These are phyloP conservation scores for Marisa cornuarietis DNA, from an alignment of 1,140 invertebrate species.

Conservation along the genomic window DNA sequence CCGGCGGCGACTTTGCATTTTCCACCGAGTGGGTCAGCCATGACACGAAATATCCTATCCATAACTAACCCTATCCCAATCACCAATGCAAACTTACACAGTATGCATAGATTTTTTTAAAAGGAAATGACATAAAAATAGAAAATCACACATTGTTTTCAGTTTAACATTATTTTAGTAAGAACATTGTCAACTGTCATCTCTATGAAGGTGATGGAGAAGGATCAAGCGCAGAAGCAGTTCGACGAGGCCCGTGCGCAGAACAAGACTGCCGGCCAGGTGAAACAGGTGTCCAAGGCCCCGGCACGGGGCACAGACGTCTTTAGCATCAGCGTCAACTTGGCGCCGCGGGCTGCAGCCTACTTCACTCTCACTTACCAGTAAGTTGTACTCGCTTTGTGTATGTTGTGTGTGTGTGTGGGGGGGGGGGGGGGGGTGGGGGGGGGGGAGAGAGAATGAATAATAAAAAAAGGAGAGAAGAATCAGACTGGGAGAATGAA, in stretches of 20 bases:
- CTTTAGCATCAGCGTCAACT: slow-evolving; percentile 34
- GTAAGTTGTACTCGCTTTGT: not conserved
- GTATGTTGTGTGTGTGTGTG: too few relatives aligned
- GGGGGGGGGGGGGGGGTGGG: too few relatives aligned
- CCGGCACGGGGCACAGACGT: slow-evolving; percentile 33
- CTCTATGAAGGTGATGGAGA: slow-evolving; percentile 43
- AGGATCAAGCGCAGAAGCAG: slow-evolving; percentile 45
- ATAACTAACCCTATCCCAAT: not conserved
- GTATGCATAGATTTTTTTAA: not conserved
- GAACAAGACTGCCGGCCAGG: slow-evolving; percentile 48
- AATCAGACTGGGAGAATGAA: too few relatives aligned
- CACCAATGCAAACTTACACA: not conserved
- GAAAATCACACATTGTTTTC: not conserved
- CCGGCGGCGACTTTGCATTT: too few relatives aligned
- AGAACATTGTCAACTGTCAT: not conserved
- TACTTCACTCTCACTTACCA: slow-evolving; percentile 38
- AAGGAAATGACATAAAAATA: too few relatives aligned
- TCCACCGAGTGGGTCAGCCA: not conserved
- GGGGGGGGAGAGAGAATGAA: too few relatives aligned
- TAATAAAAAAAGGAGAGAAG: too few relatives aligned
- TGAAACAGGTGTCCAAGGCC: slow-evolving; percentile 19
- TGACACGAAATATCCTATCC: not conserved
- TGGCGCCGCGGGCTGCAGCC: slow-evolving; percentile 26
- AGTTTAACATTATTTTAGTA: not conserved
- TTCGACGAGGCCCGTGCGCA: slow-evolving; percentile 45